Base-by-base conservation (phyloP, 2,797 vertebrate genomes). In the Schizopygopsis malacanthus region DNA sequence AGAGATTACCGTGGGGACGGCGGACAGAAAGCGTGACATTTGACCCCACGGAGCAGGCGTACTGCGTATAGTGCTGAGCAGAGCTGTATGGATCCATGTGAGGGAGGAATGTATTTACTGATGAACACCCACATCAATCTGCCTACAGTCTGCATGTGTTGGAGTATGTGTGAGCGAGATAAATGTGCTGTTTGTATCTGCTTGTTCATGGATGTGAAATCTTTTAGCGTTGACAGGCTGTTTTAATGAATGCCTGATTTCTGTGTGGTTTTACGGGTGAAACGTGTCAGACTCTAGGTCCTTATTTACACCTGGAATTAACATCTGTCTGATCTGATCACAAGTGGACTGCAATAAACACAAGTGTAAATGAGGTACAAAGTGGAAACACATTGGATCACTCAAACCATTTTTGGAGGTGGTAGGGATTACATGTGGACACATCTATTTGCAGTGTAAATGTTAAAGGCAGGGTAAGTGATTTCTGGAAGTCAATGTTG, bases 1-100 rank as follows among this genome's bases (percentile, higher is more conserved):
- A 96, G 95, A 96, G 96, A 98, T 97, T 96, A 96, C 96, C 92
- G 91, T 89, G 89, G 93, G 93, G 94, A 94, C 94, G 93, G 73
- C 93, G 92, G 93, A 93, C 94, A 94, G 93, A 95, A 95, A 93
- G 90, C 88, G 89, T 75, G 94, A 97, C 96, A 96, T 96, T 92
- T 97, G 97, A 95, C 96, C 96, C 91, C 82, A 69, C 93, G 86
- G 94, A 95, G 96, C 94, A 94, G 96, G 95, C 18, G 33, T 52
- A 80, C 2, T 0, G 20, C 33, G 15, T 80, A 80, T 80, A 73
- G 69, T 85, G 87, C 87, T 85, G 85, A 90, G 87, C 59, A 81
- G 83, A 73, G 86, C 80, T 82, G 80, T 90, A 88, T 87, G 39
- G 87, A 88, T 87, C 85, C 25, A 50, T 15, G 37, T n/a, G 25